phyloP scores from a whole-genome alignment of 64 coral and sea anemone genomes.

The Actinia tenebrosa region DNA sequence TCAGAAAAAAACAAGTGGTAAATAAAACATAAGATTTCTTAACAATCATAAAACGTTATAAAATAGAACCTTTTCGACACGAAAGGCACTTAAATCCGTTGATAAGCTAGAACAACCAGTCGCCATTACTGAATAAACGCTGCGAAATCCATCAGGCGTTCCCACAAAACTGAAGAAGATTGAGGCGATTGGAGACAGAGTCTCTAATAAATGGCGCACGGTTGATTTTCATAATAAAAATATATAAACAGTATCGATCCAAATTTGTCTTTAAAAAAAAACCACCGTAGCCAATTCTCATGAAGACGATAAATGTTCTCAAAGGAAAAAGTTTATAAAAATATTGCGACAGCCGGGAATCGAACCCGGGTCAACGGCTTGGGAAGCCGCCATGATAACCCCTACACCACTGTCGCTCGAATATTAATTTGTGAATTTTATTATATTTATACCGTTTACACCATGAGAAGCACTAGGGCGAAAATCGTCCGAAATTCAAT shows the following conservation, averaged over 20 bases:
- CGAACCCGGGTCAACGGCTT: constrained; percentile 44
- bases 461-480: too few species aligned
- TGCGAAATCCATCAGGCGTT: not conserved
- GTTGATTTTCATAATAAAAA: not conserved
- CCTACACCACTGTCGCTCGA: constrained; percentile 27
- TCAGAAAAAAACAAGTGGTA: not conserved
- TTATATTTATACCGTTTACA: not conserved
- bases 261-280: not conserved
- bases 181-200: not conserved
- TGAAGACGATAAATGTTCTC: not conserved
- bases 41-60: not conserved
- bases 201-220: not conserved
- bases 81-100: not conserved
- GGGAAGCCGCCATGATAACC: constrained; percentile 46
- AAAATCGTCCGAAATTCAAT: too few species aligned
- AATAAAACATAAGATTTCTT: not conserved
- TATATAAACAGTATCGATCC: too few species aligned
- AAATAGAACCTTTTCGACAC: not conserved
- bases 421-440: not conserved
- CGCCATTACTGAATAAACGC: not conserved
- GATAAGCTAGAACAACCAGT: not conserved
- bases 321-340: not conserved
- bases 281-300: not conserved
- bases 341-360: constrained; percentile 29
- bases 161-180: not conserved